Conservation (phyloP, 2,888 invertebrate genomes). For the Caenorhabditis sp. region DNA sequence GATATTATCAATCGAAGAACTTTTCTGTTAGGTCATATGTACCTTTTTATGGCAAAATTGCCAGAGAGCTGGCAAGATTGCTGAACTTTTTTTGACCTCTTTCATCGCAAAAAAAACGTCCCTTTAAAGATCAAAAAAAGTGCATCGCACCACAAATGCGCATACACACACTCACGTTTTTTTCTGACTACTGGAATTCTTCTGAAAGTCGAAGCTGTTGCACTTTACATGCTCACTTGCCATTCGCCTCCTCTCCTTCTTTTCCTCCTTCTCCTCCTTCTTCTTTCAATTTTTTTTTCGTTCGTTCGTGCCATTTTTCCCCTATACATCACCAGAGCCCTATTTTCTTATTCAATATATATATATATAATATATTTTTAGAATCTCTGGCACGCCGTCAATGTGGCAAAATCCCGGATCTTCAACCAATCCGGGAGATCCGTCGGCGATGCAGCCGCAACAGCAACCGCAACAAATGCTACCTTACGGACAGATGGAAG, state of each 20-base stretch:
- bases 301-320: too few relatives aligned
- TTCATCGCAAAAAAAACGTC: background rate
- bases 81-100: too few relatives aligned
- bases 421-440: background rate
- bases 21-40: too few relatives aligned
- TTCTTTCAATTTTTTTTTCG: background rate
- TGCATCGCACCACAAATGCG: too few relatives aligned
- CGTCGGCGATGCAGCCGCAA: background rate
- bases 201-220: background rate
- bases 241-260: background rate
- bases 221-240: background rate
- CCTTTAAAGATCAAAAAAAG: background rate
- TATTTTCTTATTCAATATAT: too few relatives aligned
- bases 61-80: too few relatives aligned
- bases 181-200: background rate
- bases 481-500: slow-evolving; percentile 39
- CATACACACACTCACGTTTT: too few relatives aligned
- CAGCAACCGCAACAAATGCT: slow-evolving; percentile 18
- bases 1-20: too few relatives aligned
- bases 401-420: background rate
- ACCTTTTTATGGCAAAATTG: too few relatives aligned
- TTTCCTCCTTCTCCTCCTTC: background rate
- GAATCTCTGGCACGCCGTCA: background rate
- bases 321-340: too few relatives aligned
- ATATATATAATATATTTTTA: too few relatives aligned